A percentile compares a stretch with the other conserved stretches of the same genome.
Conservation (phyloP, 2,888 invertebrate genomes). For the Anaspis maculata region DNA sequence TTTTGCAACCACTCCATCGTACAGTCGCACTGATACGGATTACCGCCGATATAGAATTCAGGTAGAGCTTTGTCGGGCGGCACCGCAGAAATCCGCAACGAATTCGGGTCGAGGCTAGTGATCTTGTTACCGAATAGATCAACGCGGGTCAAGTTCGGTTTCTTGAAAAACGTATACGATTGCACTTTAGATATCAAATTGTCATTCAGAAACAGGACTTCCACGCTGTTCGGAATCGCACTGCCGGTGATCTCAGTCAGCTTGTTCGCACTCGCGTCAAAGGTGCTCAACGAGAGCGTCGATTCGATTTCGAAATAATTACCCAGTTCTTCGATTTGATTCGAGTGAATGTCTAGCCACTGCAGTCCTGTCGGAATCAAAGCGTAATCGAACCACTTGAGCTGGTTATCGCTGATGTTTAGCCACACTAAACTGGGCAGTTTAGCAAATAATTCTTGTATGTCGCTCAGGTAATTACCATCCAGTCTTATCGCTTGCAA, state of each 20-base stretch:
- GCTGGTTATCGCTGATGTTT: slow-evolving; percentile 77
- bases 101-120: slow-evolving; percentile 65
- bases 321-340: slow-evolving; percentile 73
- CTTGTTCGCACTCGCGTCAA: slow-evolving; percentile 76
- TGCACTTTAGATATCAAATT: slow-evolving; percentile 76
- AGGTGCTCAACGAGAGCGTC: slow-evolving; percentile 66
- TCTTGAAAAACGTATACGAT: slow-evolving; percentile 80
- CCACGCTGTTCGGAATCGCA: slow-evolving; percentile 75
- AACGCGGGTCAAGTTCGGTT: slow-evolving; percentile 73
- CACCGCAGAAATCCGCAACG: slow-evolving; percentile 66
- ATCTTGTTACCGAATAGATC: slow-evolving; percentile 76
- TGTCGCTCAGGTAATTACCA: slow-evolving; percentile 72
- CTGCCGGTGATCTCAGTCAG: slow-evolving; percentile 74
- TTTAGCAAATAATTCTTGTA: slow-evolving; percentile 70
- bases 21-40: slow-evolving; percentile 82
- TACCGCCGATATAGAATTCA: slow-evolving; percentile 77
- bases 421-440: slow-evolving; percentile 76
- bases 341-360: slow-evolving; percentile 79
- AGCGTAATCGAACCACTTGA: slow-evolving; percentile 78
- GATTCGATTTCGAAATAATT: slow-evolving; percentile 81
- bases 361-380: slow-evolving; percentile 76
- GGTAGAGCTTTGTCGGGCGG: slow-evolving; percentile 64
- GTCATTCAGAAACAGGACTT: slow-evolving; percentile 69
- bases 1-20: slow-evolving; percentile 87
- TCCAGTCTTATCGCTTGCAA: slow-evolving; percentile 74